These are phyloP conservation scores for Agrilus cyanescens DNA, from an alignment of 2,888 invertebrate species.

Conservation along the genomic window DNA sequence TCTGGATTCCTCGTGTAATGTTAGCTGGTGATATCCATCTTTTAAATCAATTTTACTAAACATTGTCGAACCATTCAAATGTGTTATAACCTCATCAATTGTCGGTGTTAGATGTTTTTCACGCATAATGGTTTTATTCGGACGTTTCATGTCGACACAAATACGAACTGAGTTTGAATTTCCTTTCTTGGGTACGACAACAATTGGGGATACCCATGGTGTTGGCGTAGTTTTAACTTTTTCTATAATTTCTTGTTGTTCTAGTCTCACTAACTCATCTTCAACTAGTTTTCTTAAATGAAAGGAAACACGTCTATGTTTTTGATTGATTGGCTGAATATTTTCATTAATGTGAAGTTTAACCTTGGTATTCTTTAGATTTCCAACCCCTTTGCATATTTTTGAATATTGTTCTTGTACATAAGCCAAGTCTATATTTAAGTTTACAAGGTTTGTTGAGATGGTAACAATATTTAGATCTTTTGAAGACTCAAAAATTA, in stretches of 20 bases:
- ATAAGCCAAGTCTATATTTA: not conserved
- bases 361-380: slow-evolving; percentile 11
- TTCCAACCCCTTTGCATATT: slow-evolving; percentile 14
- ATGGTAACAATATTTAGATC: too few relatives aligned
- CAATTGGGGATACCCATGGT: slow-evolving; percentile 16
- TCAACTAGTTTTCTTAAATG: slow-evolving; percentile 10
- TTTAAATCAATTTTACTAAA: slow-evolving; percentile 26
- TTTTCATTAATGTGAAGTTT: slow-evolving; percentile 12
- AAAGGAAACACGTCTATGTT: slow-evolving; percentile 11
- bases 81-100: slow-evolving; percentile 14
- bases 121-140: slow-evolving; percentile 16
- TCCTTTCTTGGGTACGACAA: slow-evolving; percentile 14
- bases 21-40: slow-evolving; percentile 29
- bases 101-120: slow-evolving; percentile 15
- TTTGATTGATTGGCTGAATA: slow-evolving; percentile 10
- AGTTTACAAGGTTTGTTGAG: too few relatives aligned
- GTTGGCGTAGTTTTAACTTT: slow-evolving; percentile 11
- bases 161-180: slow-evolving; percentile 9
- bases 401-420: not conserved
- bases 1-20: slow-evolving; percentile 22
- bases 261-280: slow-evolving; percentile 9
- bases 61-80: slow-evolving; percentile 12
- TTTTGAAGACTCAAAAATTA: slow-evolving; percentile 3
- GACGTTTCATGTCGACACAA: slow-evolving; percentile 14
- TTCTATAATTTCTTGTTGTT: slow-evolving; percentile 14